A percentile compares a stretch with the other conserved stretches of the same genome.
Evolutionary conservation across 2,797 vertebrate species (phyloP).

Genomic region (Alectoris magna): DNA sequence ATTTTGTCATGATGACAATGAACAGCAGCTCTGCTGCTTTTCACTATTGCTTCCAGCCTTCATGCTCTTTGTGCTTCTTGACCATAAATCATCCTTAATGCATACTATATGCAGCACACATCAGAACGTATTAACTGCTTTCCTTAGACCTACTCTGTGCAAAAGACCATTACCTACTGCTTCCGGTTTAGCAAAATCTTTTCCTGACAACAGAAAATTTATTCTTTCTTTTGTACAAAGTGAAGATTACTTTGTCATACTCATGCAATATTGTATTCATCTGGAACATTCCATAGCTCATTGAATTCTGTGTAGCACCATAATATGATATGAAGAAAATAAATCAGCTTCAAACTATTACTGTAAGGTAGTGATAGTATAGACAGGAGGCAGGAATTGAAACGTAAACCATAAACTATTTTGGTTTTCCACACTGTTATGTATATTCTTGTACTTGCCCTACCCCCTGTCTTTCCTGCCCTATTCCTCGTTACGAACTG

Average conservation of each 20-base stretch:
- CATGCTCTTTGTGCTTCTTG: neutral
- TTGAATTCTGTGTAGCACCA: conserved; percentile 4
- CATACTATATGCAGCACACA: neutral
- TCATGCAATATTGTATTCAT: neutral
- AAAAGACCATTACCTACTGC: neutral
- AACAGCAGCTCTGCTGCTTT: neutral
- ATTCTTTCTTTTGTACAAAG: neutral
- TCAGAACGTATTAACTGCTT: neutral
- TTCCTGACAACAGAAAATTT: conserved; percentile 30
- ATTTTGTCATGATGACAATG: conserved; percentile 3
- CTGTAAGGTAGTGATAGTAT: neutral
- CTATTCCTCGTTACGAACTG: neutral
- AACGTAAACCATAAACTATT: neutral
- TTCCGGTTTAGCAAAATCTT: neutral
- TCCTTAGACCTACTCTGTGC: neutral
- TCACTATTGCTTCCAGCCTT: neutral
- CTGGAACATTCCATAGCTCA: neutral
- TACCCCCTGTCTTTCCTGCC: neutral
- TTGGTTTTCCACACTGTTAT: neutral
- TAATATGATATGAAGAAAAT: conserved; percentile 7
- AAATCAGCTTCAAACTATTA: neutral
- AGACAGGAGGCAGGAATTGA: neutral
- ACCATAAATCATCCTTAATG: conserved; percentile 3
- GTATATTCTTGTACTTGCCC: neutral
- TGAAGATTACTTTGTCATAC: conserved; percentile 14